Base-by-base conservation (phyloP, 2,113 vertebrate genomes). In the Pseudorhombus dupliciocellatus region DNA sequence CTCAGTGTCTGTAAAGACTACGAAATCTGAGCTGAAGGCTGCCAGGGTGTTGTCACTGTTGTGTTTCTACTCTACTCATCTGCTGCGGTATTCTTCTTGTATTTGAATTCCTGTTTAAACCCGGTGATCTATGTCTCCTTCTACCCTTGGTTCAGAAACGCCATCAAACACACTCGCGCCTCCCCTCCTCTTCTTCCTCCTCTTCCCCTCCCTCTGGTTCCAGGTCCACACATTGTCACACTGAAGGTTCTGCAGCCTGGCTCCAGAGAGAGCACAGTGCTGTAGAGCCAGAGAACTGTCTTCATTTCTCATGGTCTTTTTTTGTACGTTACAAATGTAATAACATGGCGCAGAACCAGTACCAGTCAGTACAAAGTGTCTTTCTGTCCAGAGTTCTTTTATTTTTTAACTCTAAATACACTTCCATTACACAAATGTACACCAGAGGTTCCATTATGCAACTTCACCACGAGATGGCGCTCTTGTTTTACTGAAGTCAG, bases 91-190 rank as follows among this genome's bases (percentile, higher is more conserved):
- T n/a, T n/a, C n/a, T 0, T 79, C 3, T 26, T 34, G 14, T 74
- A 37, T 9, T 52, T 73, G 18, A 80, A 80, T 18, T 80, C 76
- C 15, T 60, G 59, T 55, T 22, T 75, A 4, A 80, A 80, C 42
- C 72, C 78, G 11, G 6, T 80, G 7, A 70, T 80, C 20, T 75
- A 75, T 50, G 67, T 73, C 0, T 37, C 65, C 64, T n/a, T 18
- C 20, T 74, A 80, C 15, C 59, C 70, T 0, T 80, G 64, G 70
- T 80, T 80, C 44, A 70, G 70, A 64, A 74, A 69, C 58, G 4
- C 64, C 5, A n/a, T 70, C 9, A 69, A 58, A 8, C 25, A 22
- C 3, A 74, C n/a, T n/a, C n/a, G n/a, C n/a, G n/a, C n/a, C n/a
- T n/a, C n/a, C n/a, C n/a, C n/a, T n/a, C n/a, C n/a, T n/a, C n/a